Conservation (phyloP, 2,888 invertebrate species). For the Fabriciana adippe region DNA sequence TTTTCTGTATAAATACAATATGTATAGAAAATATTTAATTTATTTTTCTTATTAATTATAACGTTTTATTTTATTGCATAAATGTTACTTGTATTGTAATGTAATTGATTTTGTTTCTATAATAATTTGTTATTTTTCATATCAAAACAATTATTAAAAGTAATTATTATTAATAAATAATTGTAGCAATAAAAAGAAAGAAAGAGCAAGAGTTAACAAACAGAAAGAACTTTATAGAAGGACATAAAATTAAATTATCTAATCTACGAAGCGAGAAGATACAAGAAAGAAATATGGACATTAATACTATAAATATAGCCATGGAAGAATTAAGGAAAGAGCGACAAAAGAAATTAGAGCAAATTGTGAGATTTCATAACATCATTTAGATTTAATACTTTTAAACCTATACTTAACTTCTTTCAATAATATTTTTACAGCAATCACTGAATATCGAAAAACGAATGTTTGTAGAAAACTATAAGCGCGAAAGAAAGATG, state of each 20-base stretch:
- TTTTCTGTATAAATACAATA: too few species aligned
- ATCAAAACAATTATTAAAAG: too few species aligned
- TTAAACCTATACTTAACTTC: background rate
- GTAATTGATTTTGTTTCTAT: too few species aligned
- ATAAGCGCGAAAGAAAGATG: slow-evolving; percentile 54
- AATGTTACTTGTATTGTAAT: too few species aligned
- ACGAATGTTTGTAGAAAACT: slow-evolving; percentile 56
- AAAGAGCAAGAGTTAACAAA: slow-evolving; percentile 65
- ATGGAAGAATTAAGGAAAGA: slow-evolving; percentile 58
- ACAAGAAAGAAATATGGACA: slow-evolving; percentile 61
- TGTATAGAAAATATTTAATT: too few species aligned
- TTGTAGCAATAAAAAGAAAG: slow-evolving; percentile 65
- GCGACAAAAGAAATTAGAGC: slow-evolving; percentile 52
- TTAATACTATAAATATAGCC: slow-evolving; percentile 56
- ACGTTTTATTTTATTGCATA: too few species aligned
- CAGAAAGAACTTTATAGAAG: slow-evolving; percentile 66
- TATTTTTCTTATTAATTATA: too few species aligned
- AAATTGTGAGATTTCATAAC: slow-evolving; percentile 52
- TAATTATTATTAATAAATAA: background rate
- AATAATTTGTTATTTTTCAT: too few species aligned
- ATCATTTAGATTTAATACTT: background rate
- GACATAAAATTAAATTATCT: slow-evolving; percentile 57
- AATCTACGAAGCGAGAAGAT: slow-evolving; percentile 55
- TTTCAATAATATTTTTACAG: slow-evolving; percentile 47
- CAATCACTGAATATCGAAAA: slow-evolving; percentile 60